phyloP scores from a whole-genome alignment of 2,113 vertebrate genomes.

The Pomatorhinus ruficollis region DNA sequence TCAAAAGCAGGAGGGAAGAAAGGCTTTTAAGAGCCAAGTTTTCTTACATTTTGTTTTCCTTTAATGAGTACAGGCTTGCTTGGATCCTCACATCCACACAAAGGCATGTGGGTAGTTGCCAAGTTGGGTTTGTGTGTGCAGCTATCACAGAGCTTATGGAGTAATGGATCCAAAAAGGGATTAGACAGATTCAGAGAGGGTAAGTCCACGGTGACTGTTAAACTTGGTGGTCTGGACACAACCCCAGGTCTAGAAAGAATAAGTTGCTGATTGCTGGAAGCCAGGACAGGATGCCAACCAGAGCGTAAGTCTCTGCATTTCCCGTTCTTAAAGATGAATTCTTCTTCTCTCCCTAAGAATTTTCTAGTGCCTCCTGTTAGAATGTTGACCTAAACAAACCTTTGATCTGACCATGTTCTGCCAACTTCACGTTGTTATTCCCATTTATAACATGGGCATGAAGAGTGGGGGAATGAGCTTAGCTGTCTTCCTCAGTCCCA shows the following conservation, averaged over 20 bases:
- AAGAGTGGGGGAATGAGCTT: not conserved
- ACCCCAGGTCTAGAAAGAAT: not conserved
- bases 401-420: not conserved
- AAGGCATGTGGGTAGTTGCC: not conserved
- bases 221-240: constrained; percentile 57
- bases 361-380: not conserved
- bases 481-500: not conserved
- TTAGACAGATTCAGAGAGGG: constrained; percentile 34
- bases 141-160: not conserved
- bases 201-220: not conserved
- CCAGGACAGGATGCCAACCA: constrained; percentile 20
- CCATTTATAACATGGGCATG: not conserved
- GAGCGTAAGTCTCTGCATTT: constrained; percentile 17
- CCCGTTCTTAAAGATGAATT: not conserved
- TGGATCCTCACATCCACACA: not conserved
- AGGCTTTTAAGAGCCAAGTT: not conserved
- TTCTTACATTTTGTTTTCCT: not conserved
- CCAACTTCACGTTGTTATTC: not conserved
- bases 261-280: constrained; percentile 17
- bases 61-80: not conserved
- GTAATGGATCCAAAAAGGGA: constrained; percentile 9
- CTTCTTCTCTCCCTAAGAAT: constrained; percentile 7
- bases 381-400: not conserved
- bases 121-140: not conserved
- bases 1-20: not conserved